Percentiles rank a stretch among this genome's conserved stretches.
phyloP scores from a whole-genome alignment of 1,140 invertebrate genomes.

The Aphis craccivora region DNA sequence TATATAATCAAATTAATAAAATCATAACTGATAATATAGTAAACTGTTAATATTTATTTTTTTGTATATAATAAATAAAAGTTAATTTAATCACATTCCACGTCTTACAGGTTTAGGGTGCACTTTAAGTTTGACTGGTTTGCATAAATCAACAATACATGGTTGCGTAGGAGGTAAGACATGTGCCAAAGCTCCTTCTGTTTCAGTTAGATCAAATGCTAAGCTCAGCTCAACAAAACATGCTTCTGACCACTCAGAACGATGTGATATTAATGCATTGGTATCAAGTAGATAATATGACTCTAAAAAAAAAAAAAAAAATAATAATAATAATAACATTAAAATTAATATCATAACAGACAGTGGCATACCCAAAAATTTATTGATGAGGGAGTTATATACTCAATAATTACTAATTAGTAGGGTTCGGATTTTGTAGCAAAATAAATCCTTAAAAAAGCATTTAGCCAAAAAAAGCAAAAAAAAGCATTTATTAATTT shows the following conservation, averaged over 20 bases:
- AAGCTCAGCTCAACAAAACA: conserved; percentile 87
- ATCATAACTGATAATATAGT: background rate
- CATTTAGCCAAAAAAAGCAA: too few relatives aligned
- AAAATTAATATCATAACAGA: background rate
- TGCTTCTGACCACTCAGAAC: conserved; percentile 83
- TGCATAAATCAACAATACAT: conserved; percentile 83
- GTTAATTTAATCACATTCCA: conserved; percentile 70
- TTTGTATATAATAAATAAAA: background rate
- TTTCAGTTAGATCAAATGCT: conserved; percentile 79
- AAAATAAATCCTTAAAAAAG: too few relatives aligned
- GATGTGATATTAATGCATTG: conserved; percentile 86
- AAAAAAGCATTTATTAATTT: too few relatives aligned
- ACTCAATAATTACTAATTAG: too few relatives aligned
- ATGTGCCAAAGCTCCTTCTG: conserved; percentile 66
- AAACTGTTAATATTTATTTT: background rate
- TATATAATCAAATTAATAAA: background rate
- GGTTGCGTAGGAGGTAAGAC: conserved; percentile 70
- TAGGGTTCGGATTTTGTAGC: too few relatives aligned
- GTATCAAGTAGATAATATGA: conserved; percentile 80
- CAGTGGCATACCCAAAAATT: background rate
- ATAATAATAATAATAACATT: background rate
- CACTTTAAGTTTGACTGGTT: conserved; percentile 88
- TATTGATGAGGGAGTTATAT: background rate
- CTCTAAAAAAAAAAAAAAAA: conserved; percentile 62
- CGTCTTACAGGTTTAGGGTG: conserved; percentile 87